Percentiles rank a stretch among this genome's conserved stretches.
These are phyloP conservation scores for Ceratothoa steindachneri DNA, from an alignment of 2,888 invertebrate genomes.

Conservation along the genomic window DNA sequence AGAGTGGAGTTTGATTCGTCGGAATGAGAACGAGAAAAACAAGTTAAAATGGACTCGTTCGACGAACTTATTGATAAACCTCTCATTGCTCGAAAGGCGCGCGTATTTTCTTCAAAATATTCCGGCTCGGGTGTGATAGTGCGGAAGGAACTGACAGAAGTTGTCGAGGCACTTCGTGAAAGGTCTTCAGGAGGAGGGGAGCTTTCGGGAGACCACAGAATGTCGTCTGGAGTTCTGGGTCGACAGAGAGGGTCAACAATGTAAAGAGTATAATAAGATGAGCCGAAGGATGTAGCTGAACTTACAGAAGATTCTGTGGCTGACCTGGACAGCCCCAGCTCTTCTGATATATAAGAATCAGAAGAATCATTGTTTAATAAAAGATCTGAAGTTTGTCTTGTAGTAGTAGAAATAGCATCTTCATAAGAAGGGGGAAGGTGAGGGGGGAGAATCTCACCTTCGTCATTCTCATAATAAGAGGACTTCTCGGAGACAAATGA, in stretches of 20 bases:
- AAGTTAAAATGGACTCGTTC: conserved; percentile 11
- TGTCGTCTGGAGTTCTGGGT: conserved; percentile 22
- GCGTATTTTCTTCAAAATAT: conserved; percentile 42
- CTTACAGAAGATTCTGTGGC: conserved; percentile 21
- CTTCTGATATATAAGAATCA: neutral
- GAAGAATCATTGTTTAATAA: neutral
- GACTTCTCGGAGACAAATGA: neutral
- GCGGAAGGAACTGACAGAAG: conserved; percentile 28
- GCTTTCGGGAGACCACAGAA: conserved; percentile 4
- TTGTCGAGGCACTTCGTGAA: conserved; percentile 20
- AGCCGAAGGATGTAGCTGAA: conserved; percentile 40
- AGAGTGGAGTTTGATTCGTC: neutral
- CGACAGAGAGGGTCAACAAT: conserved; percentile 32
- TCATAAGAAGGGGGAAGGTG: conserved; percentile 16
- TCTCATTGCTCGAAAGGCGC: conserved; percentile 19
- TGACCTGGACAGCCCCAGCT: conserved; percentile 23
- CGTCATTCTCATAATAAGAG: neutral
- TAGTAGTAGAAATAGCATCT: neutral
- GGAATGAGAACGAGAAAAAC: conserved; percentile 1
- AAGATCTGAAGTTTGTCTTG: neutral
- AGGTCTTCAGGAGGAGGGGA: conserved; percentile 10
- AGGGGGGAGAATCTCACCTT: neutral
- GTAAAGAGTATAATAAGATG: conserved; percentile 41
- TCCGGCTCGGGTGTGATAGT: conserved; percentile 43
- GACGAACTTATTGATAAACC: conserved; percentile 16